phyloP scores from a whole-genome alignment of 2,113 vertebrate genomes.

The Chionodraco myersi region DNA sequence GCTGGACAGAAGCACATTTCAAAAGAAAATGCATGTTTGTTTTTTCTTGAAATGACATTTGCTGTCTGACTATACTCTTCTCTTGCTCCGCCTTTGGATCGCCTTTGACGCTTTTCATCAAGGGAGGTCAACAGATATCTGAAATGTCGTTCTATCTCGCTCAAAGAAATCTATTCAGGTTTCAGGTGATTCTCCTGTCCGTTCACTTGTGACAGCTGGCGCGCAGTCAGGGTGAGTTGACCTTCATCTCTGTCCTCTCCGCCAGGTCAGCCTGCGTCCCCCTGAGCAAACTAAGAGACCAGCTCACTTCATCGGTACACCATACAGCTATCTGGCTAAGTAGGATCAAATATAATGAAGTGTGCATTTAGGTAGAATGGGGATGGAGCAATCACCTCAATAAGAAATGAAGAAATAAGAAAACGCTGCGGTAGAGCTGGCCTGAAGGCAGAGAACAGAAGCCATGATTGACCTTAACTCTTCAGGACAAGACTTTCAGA shows the following conservation, averaged over 20 bases:
- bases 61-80: conserved; percentile 57
- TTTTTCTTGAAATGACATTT: conserved; percentile 68
- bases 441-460: conserved; percentile 46
- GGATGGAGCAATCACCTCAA: conserved; percentile 11
- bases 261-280: conserved; percentile 45
- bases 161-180: conserved; percentile 80
- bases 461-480: conserved; percentile 38
- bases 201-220: conserved; percentile 73
- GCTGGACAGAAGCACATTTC: conserved; percentile 30
- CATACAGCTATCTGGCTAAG: conserved; percentile 20
- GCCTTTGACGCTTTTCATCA: conserved; percentile 73
- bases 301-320: conserved; percentile 60
- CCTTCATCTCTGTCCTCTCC: conserved; percentile 73
- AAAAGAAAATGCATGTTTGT: conserved; percentile 38
- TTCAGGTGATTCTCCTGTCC: conserved; percentile 76
- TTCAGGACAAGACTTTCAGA: conserved; percentile 19
- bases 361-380: not conserved
- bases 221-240: conserved; percentile 55
- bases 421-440: conserved; percentile 14
- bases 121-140: conserved; percentile 78
- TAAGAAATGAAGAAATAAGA: not conserved
- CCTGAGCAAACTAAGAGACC: conserved; percentile 45
- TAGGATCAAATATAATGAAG: conserved; percentile 42
- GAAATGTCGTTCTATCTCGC: conserved; percentile 68
- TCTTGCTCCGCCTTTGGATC: conserved; percentile 46